These are phyloP conservation scores for Lagodon rhomboides DNA, from an alignment of 2,797 vertebrate genomes.

Conservation along the genomic window DNA sequence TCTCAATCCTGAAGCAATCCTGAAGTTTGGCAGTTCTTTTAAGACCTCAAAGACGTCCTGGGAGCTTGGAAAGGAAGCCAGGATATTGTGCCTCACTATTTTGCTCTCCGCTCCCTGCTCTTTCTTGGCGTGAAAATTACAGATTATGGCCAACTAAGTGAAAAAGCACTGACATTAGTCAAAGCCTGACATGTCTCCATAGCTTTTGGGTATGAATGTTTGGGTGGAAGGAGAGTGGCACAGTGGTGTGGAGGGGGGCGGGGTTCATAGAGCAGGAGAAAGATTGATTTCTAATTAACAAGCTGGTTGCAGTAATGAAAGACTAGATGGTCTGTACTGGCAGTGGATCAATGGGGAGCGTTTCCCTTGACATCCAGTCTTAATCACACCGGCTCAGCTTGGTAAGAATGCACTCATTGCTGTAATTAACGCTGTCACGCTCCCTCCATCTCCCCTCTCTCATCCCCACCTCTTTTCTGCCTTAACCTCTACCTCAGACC, in stretches of 20 bases:
- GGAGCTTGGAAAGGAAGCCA: constrained; percentile 67
- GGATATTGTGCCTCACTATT: constrained; percentile 54
- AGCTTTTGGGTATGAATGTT: constrained; percentile 64
- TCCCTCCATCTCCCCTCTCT: constrained; percentile 32
- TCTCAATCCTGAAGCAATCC: constrained; percentile 33
- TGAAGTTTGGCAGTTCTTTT: constrained; percentile 52
- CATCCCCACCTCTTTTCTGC: constrained; percentile 13
- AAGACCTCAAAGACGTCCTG: constrained; percentile 58
- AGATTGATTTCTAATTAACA: constrained; percentile 84
- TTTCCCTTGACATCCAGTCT: constrained; percentile 74
- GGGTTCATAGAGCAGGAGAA: constrained; percentile 42
- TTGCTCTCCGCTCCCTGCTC: constrained; percentile 56
- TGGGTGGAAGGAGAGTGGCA: constrained; percentile 55
- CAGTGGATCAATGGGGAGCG: constrained; percentile 76
- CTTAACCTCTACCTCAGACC: constrained; percentile 52
- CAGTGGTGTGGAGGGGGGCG: constrained; percentile 29
- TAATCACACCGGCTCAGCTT: constrained; percentile 75
- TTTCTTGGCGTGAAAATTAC: constrained; percentile 65
- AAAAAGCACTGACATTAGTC: constrained; percentile 72
- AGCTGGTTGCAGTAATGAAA: constrained; percentile 79
- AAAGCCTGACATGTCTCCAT: constrained; percentile 58
- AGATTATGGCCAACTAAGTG: constrained; percentile 66
- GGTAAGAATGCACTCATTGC: constrained; percentile 65
- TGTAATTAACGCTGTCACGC: constrained; percentile 67
- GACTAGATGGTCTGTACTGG: constrained; percentile 72